Base-by-base conservation (phyloP, 2,888 invertebrate genomes). In the Antheraea yamamai region DNA sequence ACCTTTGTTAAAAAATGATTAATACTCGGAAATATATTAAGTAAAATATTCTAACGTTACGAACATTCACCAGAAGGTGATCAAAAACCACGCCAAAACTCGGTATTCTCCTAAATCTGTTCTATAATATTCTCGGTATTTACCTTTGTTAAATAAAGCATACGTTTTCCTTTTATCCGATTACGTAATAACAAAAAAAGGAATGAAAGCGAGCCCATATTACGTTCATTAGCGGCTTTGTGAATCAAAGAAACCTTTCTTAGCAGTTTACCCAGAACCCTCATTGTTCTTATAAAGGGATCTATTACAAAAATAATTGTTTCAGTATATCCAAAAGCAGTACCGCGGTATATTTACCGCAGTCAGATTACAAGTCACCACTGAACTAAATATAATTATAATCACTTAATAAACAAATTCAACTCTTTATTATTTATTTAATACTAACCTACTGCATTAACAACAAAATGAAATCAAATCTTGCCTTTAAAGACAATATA, bases 171-270 rank as follows among this genome's bases (percentile, higher is more conserved):
- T 39, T 70, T 70, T 39, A 39, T 39, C 39, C 39, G 39, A n/a
- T 70, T 39, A 39, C 20, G 26, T 30, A 39, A 10, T 23, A n/a
- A 39, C 4, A 35, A 70, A 39, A 39, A 70, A 39, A 7, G n/a
- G n/a, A 66, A 26, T 30, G 18, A 39, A 39, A 30, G 20, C 0
- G 39, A 70, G n/a, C 70, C 70, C 70, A 39, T 23, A 70, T 70
- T 66, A n/a, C 20, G 8, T 39, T 70, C 70, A 39, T 70, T 39
- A 39, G 70, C 26, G 64, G 64, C 26, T 30, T 20, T 39, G 39
- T 20, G 70, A 70, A 39, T 70, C 70, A 70, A 39, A 70, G 64
- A 16, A 66, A 66, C 26, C 64, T 66, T 66, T 66, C 64, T 66
- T 30, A 66, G 26, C 16, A 66, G 14, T 66, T 30, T 66, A 66